Evolutionary conservation across 2,113 vertebrate genomes (phyloP).

Genomic region (Forbesichthys agassizii): DNA sequence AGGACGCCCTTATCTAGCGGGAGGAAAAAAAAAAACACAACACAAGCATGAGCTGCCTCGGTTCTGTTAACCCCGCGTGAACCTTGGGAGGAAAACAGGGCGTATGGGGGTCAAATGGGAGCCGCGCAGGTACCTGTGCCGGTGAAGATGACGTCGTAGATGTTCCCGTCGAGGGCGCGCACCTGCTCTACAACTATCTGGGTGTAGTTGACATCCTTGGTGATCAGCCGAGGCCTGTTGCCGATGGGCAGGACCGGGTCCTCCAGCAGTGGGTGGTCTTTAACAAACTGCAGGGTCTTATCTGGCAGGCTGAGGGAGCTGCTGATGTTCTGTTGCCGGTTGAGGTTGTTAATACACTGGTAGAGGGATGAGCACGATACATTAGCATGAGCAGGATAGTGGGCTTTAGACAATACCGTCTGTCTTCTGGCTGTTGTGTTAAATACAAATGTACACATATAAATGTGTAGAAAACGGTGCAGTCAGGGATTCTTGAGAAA

Average conservation of each 20-base stretch:
- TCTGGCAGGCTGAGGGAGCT: conserved; percentile 90
- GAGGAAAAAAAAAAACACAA: background rate
- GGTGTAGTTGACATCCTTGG: conserved; percentile 88
- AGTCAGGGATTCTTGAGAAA: no score
- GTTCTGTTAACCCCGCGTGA: background rate
- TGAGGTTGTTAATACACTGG: conserved; percentile 88
- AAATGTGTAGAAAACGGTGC: no score
- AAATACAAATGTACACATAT: no score
- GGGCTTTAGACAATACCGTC: background rate
- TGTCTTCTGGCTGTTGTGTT: background rate
- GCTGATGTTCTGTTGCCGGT: conserved; percentile 83
- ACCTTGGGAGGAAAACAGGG: no score
- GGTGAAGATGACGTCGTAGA: conserved; percentile 91
- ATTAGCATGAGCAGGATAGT: background rate
- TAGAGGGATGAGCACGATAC: background rate
- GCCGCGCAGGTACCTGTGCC: conserved; percentile 80
- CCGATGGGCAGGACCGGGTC: conserved; percentile 87
- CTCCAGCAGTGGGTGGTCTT: conserved; percentile 95
- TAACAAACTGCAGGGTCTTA: conserved; percentile 94
- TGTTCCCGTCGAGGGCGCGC: conserved; percentile 80
- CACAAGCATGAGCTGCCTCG: background rate
- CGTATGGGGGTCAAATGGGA: background rate
- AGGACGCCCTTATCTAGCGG: conserved; percentile 86
- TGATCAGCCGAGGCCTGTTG: conserved; percentile 84
- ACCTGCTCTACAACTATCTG: conserved; percentile 94